Base-by-base conservation (phyloP, 2,797 vertebrate species). In the Sebastiscus albofasciatus region DNA sequence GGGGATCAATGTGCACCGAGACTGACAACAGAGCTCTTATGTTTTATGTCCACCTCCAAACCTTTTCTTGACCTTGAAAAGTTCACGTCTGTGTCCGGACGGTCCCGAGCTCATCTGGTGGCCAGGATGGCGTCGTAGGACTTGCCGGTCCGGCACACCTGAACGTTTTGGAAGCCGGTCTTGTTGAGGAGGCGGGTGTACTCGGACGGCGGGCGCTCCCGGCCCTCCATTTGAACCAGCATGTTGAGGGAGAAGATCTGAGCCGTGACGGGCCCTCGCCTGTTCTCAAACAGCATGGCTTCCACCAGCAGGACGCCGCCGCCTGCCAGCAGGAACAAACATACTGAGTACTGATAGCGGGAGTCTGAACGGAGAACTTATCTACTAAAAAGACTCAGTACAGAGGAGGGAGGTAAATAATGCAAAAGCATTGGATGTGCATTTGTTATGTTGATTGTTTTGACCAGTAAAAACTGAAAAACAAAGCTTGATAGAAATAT, bases 221-320 rank as follows among this genome's bases (percentile, higher is more conserved):
- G 85, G 22, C 96, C 96, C 81, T 94, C 86, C 0, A 87, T 72
- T 89, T 95, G 95, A 60, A 96, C 90, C 91, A 96, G 84, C 95
- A 96, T 96, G 94, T 95, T 96, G 70, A 96, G 94, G 61, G 95
- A 96, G 90, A 93, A 95, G 75, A 93, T 79, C 92, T 96, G 96
- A 39, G 93, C 91, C 62, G 84, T 90, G 79, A 95, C 56, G 2
- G 95, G 95, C 0, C 96, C 96, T 14, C 91, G 85, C 0, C 83
- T 85, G 91, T 93, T 96, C 84, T 96, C 95, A 46, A 94, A 91
- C 67, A 96, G 67, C 88, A 94, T 18, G 8, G 94, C 91, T 73
- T 96, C 95, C 69, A 94, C 93, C 29, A 96, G 83, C 83, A 96
- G 92, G 67, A 96, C 67, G 20, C 95, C 95, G 0, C 95, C 94